Evolutionary conservation across 2,113 vertebrate species (phyloP).

Genomic region (Notarius lentiginosus): DNA sequence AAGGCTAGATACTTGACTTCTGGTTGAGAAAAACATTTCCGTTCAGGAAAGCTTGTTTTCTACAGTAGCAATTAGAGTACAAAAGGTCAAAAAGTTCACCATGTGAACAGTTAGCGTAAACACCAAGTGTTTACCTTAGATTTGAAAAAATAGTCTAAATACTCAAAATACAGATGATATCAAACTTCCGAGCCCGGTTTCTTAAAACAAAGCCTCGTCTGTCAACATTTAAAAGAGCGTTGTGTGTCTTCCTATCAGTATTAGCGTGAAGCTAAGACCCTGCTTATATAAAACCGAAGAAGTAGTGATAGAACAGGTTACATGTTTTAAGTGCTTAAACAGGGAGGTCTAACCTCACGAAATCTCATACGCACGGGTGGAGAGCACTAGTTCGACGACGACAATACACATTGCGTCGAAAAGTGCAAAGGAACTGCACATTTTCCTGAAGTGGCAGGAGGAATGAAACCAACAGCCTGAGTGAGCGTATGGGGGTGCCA

Average conservation of each 20-base stretch:
- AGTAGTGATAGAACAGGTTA: not conserved
- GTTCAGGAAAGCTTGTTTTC: not conserved
- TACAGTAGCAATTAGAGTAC: not conserved
- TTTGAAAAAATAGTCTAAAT: not conserved
- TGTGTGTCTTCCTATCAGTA: not conserved
- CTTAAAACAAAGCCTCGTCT: not conserved
- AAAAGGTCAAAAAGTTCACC: not conserved
- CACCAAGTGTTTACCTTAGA: not conserved
- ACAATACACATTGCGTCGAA: not conserved
- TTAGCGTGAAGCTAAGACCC: not conserved
- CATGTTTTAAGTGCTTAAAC: not conserved
- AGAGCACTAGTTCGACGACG: not conserved
- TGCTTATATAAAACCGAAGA: not conserved
- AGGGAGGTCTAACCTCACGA: not conserved
- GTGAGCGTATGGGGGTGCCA: not conserved
- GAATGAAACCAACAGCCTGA: not conserved
- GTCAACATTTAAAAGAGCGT: not conserved
- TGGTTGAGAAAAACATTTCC: not conserved
- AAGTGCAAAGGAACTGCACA: not conserved
- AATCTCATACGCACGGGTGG: not conserved
- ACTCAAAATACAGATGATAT: not conserved
- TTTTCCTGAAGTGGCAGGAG: not conserved
- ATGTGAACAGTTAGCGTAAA: not conserved
- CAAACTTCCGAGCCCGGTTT: not conserved
- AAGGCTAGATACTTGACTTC: not conserved